Evolutionary conservation across 2,888 invertebrate species (phyloP).

Genomic region (Nowickia ferox): DNA sequence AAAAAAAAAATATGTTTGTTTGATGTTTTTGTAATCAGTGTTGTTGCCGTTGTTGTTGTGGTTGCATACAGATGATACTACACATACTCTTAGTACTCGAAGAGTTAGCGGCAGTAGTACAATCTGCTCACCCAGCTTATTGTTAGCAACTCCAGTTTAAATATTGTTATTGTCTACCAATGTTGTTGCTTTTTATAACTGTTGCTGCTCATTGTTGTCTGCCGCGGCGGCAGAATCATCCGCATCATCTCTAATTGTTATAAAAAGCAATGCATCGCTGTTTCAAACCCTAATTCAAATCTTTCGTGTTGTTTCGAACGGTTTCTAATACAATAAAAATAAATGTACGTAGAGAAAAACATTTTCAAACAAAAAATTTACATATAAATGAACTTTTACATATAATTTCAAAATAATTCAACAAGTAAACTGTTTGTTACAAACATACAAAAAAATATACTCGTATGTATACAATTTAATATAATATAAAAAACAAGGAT

Average conservation of each 20-base stretch:
- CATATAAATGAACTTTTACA: conserved; percentile 45
- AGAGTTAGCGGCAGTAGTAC: not conserved
- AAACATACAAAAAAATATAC: not conserved
- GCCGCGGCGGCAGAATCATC: conserved; percentile 63
- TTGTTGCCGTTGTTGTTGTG: not conserved
- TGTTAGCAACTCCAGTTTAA: conserved; percentile 70
- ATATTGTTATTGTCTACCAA: conserved; percentile 51
- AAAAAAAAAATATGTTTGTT: conserved; percentile 1
- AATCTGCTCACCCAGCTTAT: conserved; percentile 41
- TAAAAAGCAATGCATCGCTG: conserved; percentile 76
- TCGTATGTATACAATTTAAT: not conserved
- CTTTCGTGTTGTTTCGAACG: conserved; percentile 74
- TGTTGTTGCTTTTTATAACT: conserved; percentile 44
- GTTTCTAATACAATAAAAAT: conserved; percentile 60
- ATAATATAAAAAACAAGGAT: conserved; percentile 40
- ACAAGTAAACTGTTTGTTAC: conserved; percentile 23
- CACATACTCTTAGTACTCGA: conserved; percentile 4
- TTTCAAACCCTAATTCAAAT: conserved; percentile 77
- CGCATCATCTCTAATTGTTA: conserved; percentile 73
- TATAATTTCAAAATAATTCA: conserved; percentile 14
- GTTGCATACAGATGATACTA: conserved; percentile 28
- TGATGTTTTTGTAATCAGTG: conserved; percentile 34
- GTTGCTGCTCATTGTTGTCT: conserved; percentile 51
- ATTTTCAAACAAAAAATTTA: conserved; percentile 44
- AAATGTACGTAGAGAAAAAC: conserved; percentile 20